Conservation (phyloP, 2,797 vertebrate species). For the Melanotaenia nigrans region DNA sequence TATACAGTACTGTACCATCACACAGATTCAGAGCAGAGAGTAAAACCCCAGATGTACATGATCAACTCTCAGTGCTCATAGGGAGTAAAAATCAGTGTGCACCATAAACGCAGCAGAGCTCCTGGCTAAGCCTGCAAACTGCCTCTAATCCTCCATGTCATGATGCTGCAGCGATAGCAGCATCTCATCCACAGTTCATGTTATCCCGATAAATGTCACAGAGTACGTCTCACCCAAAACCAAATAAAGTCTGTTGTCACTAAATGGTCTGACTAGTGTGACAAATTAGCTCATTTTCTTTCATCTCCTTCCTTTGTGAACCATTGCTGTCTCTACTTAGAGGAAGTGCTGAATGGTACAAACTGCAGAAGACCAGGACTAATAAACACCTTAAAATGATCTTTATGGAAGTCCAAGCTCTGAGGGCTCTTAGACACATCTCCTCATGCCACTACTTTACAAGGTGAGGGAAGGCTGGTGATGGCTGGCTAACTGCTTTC, state of each 20-base stretch:
- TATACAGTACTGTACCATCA: neutral
- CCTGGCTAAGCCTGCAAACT: neutral
- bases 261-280: neutral
- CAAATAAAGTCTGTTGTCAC: neutral
- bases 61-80: neutral
- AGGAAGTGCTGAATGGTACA: conserved; percentile 52
- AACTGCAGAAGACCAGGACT: conserved; percentile 25
- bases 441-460: conserved; percentile 32
- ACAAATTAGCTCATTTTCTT: neutral
- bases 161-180: conserved; percentile 9
- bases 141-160: neutral
- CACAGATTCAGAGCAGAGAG: conserved; percentile 3
- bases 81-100: neutral
- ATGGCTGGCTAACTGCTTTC: neutral
- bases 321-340: conserved; percentile 11
- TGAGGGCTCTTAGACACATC: conserved; percentile 16
- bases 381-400: conserved; percentile 49
- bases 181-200: conserved; percentile 5
- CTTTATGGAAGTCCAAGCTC: conserved; percentile 31
- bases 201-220: neutral
- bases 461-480: conserved; percentile 26
- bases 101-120: neutral
- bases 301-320: conserved; percentile 2
- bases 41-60: conserved; percentile 1
- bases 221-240: too few species aligned